Base-by-base conservation (phyloP, 2,797 vertebrate genomes). In the Uromys caudimaculatus region DNA sequence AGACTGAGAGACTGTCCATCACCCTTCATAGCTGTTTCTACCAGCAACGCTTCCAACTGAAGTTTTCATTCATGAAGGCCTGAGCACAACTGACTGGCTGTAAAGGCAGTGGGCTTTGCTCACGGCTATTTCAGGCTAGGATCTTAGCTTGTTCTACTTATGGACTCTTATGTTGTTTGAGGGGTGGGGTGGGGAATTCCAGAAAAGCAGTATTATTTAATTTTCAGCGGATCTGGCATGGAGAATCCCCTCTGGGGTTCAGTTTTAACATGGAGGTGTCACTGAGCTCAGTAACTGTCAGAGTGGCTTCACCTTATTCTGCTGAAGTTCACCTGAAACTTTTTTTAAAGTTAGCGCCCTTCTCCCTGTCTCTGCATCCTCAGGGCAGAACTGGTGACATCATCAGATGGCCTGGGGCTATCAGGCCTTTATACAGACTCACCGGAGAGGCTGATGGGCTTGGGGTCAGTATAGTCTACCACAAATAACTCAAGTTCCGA, bases 261-360 rank as follows among this genome's bases (percentile, higher is more conserved):
- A 67, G 82, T 98, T 91, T 95, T 92, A 96, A 54, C 96, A 97
- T 35, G 97, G 93, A 95, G 95, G 91, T 89, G 97, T 98, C 98
- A 97, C 96, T 98, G 97, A 97, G 96, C 62, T 96, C 91, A 94
- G 96, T 97, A 75, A 96, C 85, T 93, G 96, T 96, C 93, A 98
- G 98, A 98, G 98, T 97, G 97, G 97, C 94, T 97, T 95, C 73
- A 19, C 93, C 89, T 67, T 88, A 89, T 90, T 96, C 78, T 58
- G 97, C 97, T 97, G 91, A 94, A 95, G 91, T 96, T 97, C 62
- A 97, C 44, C 71, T 92, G 60, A 75, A 79, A 97, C 90, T 16
- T 89, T 94, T 95, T 93, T 93, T 54, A 89, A 93, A 81, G 93
- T 32, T 58, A 93, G 64, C 44, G 77, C 62, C 95, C 79, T 95